Conservation (phyloP, 2,113 vertebrate genomes). For the Syrrhaptes paradoxus region DNA sequence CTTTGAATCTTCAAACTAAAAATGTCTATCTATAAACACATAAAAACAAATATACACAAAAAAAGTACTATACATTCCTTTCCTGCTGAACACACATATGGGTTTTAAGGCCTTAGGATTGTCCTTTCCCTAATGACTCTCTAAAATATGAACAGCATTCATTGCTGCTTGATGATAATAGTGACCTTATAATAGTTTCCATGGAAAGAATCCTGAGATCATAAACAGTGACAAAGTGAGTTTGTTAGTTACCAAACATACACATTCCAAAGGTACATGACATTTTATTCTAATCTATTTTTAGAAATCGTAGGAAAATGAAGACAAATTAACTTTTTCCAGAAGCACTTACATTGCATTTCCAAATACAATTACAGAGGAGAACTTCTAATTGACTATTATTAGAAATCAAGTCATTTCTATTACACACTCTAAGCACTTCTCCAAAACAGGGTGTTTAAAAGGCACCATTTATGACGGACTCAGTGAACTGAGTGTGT, state of each 20-base stretch:
- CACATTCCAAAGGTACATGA: slow-evolving; percentile 79
- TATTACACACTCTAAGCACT: not conserved
- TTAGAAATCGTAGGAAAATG: slow-evolving; percentile 73
- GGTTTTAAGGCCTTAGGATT: not conserved
- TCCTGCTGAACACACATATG: not conserved
- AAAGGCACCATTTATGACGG: not conserved
- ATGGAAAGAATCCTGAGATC: slow-evolving; percentile 79
- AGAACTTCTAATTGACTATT: slow-evolving; percentile 39
- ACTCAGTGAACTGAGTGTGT: not conserved
- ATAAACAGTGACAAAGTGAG: slow-evolving; percentile 80
- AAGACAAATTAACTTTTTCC: slow-evolving; percentile 67
- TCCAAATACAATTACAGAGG: slow-evolving; percentile 50
- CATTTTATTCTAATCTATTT: slow-evolving; percentile 76
- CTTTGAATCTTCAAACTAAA: not conserved
- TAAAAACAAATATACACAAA: not conserved
- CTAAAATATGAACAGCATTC: slow-evolving; percentile 63
- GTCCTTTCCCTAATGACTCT: slow-evolving; percentile 31
- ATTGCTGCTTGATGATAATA: slow-evolving; percentile 45
- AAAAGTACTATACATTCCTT: not conserved
- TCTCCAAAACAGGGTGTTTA: slow-evolving; percentile 5
- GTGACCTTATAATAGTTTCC: slow-evolving; percentile 75
- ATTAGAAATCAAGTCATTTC: slow-evolving; percentile 32
- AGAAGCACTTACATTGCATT: slow-evolving; percentile 27
- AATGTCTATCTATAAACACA: not conserved
- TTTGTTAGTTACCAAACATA: slow-evolving; percentile 78